A percentile compares a stretch with the other conserved stretches of the same genome.
These are phyloP conservation scores for Stictonetta naevosa DNA, from an alignment of 2,113 vertebrate species.

Conservation along the genomic window DNA sequence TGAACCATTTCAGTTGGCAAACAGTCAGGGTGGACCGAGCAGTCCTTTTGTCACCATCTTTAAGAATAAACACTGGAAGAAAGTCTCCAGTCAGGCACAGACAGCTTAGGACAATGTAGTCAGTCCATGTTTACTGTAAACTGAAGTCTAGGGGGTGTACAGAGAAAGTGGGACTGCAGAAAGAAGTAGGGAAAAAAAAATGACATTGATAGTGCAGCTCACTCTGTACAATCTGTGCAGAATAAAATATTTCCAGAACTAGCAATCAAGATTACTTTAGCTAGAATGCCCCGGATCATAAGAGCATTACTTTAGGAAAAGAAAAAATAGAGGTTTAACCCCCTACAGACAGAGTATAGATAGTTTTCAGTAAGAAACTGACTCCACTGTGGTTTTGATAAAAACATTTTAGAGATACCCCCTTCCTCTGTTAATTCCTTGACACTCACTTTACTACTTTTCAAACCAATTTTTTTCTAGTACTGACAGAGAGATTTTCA, in stretches of 20 bases:
- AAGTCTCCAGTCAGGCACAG: not conserved
- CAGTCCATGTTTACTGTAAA: not conserved
- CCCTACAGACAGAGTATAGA: not conserved
- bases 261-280: not conserved
- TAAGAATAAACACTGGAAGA: not conserved
- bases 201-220: not conserved
- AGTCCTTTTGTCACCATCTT: not conserved
- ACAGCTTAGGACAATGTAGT: not conserved
- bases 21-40: not conserved
- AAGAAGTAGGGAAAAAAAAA: not conserved
- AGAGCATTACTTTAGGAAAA: not conserved
- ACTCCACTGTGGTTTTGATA: not conserved
- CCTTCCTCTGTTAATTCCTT: not conserved
- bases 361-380: not conserved
- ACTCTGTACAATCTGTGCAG: not conserved
- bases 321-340: not conserved
- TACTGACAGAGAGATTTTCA: not conserved
- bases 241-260: not conserved
- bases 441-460: not conserved
- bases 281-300: not conserved
- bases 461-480: not conserved
- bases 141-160: not conserved
- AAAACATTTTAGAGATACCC: not conserved
- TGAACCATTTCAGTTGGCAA: not conserved
- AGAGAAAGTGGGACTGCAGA: not conserved